Evolutionary conservation across 2,113 vertebrate genomes (phyloP).

Genomic region (Orthonyx spaldingii): DNA sequence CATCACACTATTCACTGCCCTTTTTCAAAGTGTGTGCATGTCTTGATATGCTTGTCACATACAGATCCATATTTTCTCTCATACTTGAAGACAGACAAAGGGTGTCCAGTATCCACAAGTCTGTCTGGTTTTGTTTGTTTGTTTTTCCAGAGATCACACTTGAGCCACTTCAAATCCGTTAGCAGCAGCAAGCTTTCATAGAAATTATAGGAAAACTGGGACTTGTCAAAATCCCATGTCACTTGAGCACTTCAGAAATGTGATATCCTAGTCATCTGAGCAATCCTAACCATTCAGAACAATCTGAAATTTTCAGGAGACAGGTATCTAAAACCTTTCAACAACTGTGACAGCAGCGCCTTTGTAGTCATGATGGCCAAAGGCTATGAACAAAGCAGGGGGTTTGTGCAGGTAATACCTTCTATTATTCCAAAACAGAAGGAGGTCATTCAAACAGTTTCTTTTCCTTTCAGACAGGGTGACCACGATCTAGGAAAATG

Average conservation of each 20-base stretch:
- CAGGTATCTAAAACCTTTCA: background rate
- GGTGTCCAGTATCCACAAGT: background rate
- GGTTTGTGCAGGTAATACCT: background rate
- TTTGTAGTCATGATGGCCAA: background rate
- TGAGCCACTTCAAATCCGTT: background rate
- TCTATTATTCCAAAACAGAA: background rate
- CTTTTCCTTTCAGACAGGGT: background rate
- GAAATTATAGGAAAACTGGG: background rate
- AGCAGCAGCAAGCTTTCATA: background rate
- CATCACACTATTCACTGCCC: background rate
- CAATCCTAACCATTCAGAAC: background rate
- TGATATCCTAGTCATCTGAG: background rate
- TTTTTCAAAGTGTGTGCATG: background rate
- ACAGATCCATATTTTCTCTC: background rate
- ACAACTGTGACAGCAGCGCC: background rate
- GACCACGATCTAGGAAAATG: background rate
- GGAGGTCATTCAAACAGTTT: background rate
- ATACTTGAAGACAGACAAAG: background rate
- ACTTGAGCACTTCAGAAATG: background rate
- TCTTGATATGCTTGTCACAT: background rate
- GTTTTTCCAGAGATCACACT: background rate
- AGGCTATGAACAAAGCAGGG: background rate
- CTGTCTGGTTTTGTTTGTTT: background rate
- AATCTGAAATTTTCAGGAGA: background rate
- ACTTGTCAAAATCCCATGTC: background rate